phyloP scores from a whole-genome alignment of 2,113 vertebrate genomes.

The Rhinolophus ferrumequinum region DNA sequence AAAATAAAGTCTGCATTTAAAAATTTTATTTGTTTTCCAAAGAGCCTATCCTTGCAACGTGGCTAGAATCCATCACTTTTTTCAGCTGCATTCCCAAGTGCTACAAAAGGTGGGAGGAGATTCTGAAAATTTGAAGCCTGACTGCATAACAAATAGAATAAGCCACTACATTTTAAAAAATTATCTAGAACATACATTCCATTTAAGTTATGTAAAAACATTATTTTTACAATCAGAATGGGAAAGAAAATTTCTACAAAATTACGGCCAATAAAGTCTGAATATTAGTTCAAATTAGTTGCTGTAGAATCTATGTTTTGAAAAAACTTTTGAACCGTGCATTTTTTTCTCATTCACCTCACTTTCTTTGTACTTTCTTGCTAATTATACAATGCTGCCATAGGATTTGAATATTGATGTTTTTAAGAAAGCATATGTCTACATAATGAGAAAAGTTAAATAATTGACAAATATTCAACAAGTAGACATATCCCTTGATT shows the following conservation, averaged over 20 bases:
- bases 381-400: background rate
- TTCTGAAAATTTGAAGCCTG: background rate
- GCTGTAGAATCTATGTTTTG: background rate
- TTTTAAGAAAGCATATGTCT: background rate
- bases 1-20: background rate
- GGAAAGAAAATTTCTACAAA: background rate
- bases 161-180: background rate
- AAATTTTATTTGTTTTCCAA: background rate
- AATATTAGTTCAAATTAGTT: background rate
- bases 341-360: background rate
- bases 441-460: background rate
- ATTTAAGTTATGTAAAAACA: background rate
- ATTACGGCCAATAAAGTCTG: background rate
- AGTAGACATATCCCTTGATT: background rate
- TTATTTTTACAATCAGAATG: background rate
- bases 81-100: background rate
- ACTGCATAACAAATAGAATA: background rate
- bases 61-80: background rate
- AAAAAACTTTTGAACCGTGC: background rate
- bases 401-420: background rate
- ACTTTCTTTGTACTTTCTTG: background rate
- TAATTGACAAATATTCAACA: background rate
- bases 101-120: background rate
- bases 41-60: background rate
- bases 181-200: background rate